Conservation (phyloP, 2,113 vertebrate genomes). For the Hipposideros armiger region DNA sequence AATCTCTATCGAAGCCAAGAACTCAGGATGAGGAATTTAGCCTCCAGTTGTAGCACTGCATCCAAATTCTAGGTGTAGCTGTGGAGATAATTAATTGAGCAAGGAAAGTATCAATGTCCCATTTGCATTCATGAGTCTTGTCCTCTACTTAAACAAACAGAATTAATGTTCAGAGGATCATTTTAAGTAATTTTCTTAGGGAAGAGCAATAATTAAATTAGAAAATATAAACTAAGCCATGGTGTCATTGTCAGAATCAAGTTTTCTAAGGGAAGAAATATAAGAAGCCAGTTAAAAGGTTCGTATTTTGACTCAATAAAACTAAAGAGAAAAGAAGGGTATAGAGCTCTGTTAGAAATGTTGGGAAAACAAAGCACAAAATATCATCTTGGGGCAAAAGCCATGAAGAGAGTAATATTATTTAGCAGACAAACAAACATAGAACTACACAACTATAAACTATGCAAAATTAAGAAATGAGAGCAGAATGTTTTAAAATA, state of each 20-base stretch:
- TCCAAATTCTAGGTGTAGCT: not conserved
- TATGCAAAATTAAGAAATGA: constrained; percentile 45
- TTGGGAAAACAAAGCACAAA: not conserved
- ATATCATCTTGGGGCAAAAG: not conserved
- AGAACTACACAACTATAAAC: not conserved
- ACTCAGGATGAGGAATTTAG: not conserved
- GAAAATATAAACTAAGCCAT: not conserved
- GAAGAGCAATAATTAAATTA: not conserved
- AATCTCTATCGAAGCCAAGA: not conserved
- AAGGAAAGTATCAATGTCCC: not conserved
- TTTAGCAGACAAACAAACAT: not conserved
- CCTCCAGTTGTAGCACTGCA: not conserved
- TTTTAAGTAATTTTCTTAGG: not conserved
- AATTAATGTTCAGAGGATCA: not conserved
- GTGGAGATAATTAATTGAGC: not conserved
- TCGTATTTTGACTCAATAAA: not conserved
- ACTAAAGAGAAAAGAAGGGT: not conserved
- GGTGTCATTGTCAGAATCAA: not conserved
- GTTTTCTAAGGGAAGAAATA: not conserved
- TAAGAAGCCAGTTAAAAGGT: not conserved
- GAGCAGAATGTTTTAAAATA: constrained; percentile 1
- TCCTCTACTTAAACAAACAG: not conserved
- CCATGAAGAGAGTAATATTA: not conserved
- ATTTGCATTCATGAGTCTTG: not conserved
- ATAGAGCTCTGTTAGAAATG: not conserved